Evolutionary conservation across 2,888 invertebrate species (phyloP), one percentile per base, ranked within the genome.

Genomic region (Hirtodrosophila alboralis): DNA sequence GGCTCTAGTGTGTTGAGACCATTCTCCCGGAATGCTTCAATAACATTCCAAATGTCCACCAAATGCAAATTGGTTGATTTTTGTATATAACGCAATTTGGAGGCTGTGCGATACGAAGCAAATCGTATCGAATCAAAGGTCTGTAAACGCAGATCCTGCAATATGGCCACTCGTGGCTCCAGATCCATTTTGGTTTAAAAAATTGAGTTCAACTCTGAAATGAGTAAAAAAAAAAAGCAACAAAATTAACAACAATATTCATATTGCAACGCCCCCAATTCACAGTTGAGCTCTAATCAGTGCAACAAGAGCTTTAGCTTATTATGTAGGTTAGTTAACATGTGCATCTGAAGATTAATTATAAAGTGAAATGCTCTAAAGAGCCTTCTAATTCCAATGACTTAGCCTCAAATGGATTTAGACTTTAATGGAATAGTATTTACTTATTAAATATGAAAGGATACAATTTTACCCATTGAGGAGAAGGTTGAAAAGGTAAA

Each of bases 11-110:
- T 97, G 91, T 98, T 98, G 34, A 99, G 93, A 33, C 98, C 98
- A 90, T 98, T 98, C 91, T 99, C 99, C 43, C 99, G 93, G 91
- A 99, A 98, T 34, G 98, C 98, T 91, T 99, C 99, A 84, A 99
- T 99, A 49, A 99, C 97, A 91, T 99, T 99, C 98, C 98, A 99
- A 87, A 99, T 98, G 92, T 99, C 99, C 74, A 99, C 97, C 74
- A 97, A 94, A 91, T 98, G 96, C 26, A 90, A 75, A 91, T 98
- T 97, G 84, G 98, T 97, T 91, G 98, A 98, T 91, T 98, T 98
- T 92, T 99, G 99, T 64, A 99, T 97, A 91, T 98, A 99, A 84
- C 98, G 93, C 52, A 99, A 93, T 91, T 99, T 99, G 89, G 97
- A 98, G 7, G 99, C 98, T 3, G 98, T 98, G 71, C 99, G 94